phyloP scores from a whole-genome alignment of 2,113 vertebrate species.

The Pomatostomus ruficeps region DNA sequence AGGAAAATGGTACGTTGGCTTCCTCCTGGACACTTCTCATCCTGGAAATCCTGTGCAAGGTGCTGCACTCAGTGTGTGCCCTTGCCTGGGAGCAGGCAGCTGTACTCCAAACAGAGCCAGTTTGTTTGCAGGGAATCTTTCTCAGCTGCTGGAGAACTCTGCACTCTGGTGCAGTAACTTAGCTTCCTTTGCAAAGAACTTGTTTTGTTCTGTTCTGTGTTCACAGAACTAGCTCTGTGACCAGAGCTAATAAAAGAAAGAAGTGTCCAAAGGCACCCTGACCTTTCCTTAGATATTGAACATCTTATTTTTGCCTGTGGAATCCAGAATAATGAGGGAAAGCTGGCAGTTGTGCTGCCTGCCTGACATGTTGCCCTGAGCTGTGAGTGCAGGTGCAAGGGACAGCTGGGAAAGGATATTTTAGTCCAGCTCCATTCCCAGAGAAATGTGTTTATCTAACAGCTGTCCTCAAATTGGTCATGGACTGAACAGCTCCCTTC shows the following conservation, averaged over 20 bases:
- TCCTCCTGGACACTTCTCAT: background rate
- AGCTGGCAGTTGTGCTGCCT: background rate
- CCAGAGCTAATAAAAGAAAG: background rate
- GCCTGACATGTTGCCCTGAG: background rate
- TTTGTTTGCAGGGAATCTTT: background rate
- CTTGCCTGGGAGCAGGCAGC: background rate
- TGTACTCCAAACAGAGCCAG: background rate
- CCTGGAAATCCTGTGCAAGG: background rate
- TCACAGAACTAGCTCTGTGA: background rate
- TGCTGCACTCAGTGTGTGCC: background rate
- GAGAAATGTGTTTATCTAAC: background rate
- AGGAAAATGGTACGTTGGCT: conserved; percentile 82
- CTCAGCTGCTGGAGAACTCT: background rate
- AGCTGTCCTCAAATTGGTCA: background rate
- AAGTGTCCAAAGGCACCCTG: background rate
- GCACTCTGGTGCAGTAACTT: background rate
- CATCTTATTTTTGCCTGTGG: background rate
- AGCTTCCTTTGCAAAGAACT: background rate
- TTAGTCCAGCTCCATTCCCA: background rate
- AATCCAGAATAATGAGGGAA: background rate
- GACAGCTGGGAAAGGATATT: background rate
- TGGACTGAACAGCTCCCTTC: background rate
- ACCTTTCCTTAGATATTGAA: background rate
- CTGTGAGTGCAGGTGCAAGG: background rate
- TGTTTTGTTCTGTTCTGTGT: too few relatives aligned